A percentile compares a stretch with the other conserved stretches of the same genome.
Conservation (phyloP, 2,888 invertebrate genomes). For the Phengaris alcon region DNA sequence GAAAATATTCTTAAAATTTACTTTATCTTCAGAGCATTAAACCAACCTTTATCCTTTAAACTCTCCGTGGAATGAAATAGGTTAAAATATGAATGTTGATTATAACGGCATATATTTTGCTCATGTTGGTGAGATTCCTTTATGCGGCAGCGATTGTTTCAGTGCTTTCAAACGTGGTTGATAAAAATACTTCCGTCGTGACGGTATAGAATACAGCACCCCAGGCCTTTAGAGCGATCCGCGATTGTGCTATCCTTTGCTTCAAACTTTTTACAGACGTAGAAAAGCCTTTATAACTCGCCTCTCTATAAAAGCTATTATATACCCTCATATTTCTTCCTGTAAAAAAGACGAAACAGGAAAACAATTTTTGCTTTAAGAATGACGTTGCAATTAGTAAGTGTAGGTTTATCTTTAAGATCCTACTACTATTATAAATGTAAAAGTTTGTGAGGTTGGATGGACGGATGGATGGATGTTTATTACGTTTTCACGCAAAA, state of each 20-base stretch:
- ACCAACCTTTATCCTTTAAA: not conserved
- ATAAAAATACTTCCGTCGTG: slow-evolving; percentile 32
- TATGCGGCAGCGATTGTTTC: slow-evolving; percentile 34
- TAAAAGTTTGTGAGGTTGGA: too few relatives aligned
- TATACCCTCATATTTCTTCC: not conserved
- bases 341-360: not conserved
- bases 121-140: slow-evolving; percentile 34
- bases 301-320: slow-evolving; percentile 14
- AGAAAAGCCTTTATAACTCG: slow-evolving; percentile 13
- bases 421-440: too few relatives aligned
- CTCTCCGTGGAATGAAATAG: not conserved
- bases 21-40: not conserved
- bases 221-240: slow-evolving; percentile 3
- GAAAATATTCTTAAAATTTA: not conserved
- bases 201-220: slow-evolving; percentile 20
- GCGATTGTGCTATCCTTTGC: slow-evolving; percentile 17
- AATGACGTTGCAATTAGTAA: not conserved
- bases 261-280: slow-evolving; percentile 25
- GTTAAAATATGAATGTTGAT: slow-evolving; percentile 23
- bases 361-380: not conserved
- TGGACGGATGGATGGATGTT: too few relatives aligned
- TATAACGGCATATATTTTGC: slow-evolving; percentile 33
- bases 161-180: slow-evolving; percentile 33
- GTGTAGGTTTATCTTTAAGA: too few relatives aligned
- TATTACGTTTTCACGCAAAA: too few relatives aligned